Evolutionary conservation across 2,888 invertebrate species (phyloP), one percentile per base, ranked within the genome.

Genomic region (Meganola albula): DNA sequence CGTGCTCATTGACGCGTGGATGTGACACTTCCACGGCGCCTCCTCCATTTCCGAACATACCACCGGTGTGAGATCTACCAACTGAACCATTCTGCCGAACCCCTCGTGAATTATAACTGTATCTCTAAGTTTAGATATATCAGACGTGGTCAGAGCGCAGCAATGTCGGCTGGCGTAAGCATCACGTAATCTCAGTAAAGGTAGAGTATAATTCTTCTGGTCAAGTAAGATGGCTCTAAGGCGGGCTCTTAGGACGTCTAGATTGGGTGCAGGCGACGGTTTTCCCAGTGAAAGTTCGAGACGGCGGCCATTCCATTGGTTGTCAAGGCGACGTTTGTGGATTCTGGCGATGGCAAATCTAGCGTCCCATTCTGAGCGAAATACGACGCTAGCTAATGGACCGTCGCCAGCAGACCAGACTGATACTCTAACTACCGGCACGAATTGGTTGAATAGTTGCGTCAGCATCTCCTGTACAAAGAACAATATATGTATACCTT

Each of bases 141-240:
- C 93, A 0, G 91, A 90, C 0, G 92, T 89, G 7, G 92, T 91
- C 3, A 92, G 84, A 0, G 92, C 91, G 43, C 92, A 91, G 69
- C 93, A 91, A 62, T 91, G 93, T 5, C 95, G 90, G 51, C 92
- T 91, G 48, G 95, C 94, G 66, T 93, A 93, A 38, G 95, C 88
- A 64, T 96, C 94, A 27, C 95, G 89, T 46, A 97, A 90, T 58
- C 93, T 91, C 53, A 95, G 91, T 0, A 96, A 79, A 0, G 95
- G 95, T 49, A 96, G 37, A 32, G 89, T 88, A 60, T 91, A 88
- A 2, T 90, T 90, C 12, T 92, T 92, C 22, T 93, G 93, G 62
- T 95, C 94, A 63, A 91, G 78, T 10, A 96, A 84, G 21, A 95
- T 79, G 36, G 91, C 89, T 1, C 93, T 87, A 1, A 94, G 91